Evolutionary conservation across 2,888 invertebrate species (phyloP).

Genomic region (Erannis defoliaria): DNA sequence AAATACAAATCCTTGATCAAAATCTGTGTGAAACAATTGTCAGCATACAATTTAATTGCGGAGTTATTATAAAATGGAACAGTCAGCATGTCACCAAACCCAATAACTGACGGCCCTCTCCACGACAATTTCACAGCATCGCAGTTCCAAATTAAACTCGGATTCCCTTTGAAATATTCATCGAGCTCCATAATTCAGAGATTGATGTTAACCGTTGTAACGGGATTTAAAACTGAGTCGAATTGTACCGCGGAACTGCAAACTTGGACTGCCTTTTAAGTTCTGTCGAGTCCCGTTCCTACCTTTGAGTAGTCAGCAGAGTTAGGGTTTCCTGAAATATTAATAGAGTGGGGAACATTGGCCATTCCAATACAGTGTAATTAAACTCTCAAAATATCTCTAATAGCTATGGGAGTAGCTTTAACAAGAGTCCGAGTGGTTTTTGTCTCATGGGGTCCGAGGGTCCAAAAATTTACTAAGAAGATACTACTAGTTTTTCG

Average conservation of each 20-base stretch:
- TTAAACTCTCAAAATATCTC: too few species aligned
- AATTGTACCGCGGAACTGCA: not conserved
- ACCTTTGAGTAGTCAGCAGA: not conserved
- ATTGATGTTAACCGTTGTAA: slow-evolving; percentile 35
- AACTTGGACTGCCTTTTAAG: slow-evolving; percentile 2
- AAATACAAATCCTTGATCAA: not conserved
- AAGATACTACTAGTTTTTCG: too few species aligned
- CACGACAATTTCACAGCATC: slow-evolving; percentile 23
- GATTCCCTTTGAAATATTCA: slow-evolving; percentile 40
- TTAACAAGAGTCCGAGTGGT: too few species aligned
- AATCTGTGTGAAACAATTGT: not conserved
- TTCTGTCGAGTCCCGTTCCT: not conserved
- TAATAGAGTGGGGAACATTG: not conserved
- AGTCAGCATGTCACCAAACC: slow-evolving; percentile 14
- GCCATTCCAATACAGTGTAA: too few species aligned
- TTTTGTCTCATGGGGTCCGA: too few species aligned
- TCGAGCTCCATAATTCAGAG: slow-evolving; percentile 36
- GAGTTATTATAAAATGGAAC: slow-evolving; percentile 4
- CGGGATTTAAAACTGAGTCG: slow-evolving; percentile 24
- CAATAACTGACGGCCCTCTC: slow-evolving; percentile 13
- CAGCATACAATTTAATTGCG: slow-evolving; percentile 5
- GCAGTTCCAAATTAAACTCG: slow-evolving; percentile 35
- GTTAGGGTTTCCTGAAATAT: slow-evolving; percentile 9
- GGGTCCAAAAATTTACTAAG: too few species aligned
- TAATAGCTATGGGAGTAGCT: too few species aligned